Evolutionary conservation across 2,888 invertebrate genomes (phyloP).

Genomic region (Metallyticus violacea): DNA sequence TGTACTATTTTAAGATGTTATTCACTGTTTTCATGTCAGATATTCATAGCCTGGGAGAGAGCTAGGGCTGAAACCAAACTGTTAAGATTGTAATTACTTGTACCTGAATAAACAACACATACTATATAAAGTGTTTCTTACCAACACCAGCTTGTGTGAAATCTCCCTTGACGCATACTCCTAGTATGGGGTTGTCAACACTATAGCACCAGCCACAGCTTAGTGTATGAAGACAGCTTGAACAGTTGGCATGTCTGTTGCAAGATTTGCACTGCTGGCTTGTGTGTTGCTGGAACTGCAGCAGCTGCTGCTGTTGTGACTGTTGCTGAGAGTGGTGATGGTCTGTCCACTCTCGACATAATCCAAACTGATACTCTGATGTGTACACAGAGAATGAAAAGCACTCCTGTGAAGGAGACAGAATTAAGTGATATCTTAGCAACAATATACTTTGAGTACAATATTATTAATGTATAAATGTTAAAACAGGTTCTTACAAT

Average conservation of each 20-base stretch:
- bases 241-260: slow-evolving; percentile 69
- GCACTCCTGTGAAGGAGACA: slow-evolving; percentile 60
- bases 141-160: slow-evolving; percentile 74
- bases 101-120: too few species aligned
- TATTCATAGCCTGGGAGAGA: too few species aligned
- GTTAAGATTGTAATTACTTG: too few species aligned
- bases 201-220: slow-evolving; percentile 96
- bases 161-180: slow-evolving; percentile 81
- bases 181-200: slow-evolving; percentile 81
- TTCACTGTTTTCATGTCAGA: too few species aligned
- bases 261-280: slow-evolving; percentile 73
- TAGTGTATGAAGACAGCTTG: slow-evolving; percentile 74
- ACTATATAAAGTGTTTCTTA: too few species aligned
- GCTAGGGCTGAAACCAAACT: too few species aligned
- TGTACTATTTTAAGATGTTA: too few species aligned
- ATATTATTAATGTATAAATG: too few species aligned
- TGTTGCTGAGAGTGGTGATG: slow-evolving; percentile 53
- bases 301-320: neutral
- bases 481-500: too few species aligned
- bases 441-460: neutral
- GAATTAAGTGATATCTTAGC: neutral
- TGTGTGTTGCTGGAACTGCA: neutral
- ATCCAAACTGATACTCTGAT: slow-evolving; percentile 88
- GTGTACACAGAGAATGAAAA: slow-evolving; percentile 95
- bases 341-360: slow-evolving; percentile 92